Conservation (phyloP, 2,888 invertebrate species). For the Pristionchus arcanus region DNA sequence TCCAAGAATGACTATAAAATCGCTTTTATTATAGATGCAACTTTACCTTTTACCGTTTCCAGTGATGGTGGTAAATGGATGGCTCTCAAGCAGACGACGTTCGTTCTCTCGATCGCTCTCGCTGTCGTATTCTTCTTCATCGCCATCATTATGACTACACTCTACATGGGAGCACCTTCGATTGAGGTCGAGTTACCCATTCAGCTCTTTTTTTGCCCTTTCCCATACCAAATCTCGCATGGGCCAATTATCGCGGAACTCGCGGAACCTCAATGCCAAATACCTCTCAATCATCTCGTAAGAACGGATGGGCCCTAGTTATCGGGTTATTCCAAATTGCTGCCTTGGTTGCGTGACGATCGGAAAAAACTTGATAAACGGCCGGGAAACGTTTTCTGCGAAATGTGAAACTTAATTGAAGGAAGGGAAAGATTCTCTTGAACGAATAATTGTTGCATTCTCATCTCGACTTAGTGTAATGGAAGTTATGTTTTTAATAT, state of each 20-base stretch:
- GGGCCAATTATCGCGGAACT: neutral
- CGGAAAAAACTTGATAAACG: neutral
- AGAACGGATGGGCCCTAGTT: neutral
- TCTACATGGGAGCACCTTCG: constrained; percentile 42
- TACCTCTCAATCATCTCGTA: neutral
- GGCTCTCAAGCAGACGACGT: constrained; percentile 47
- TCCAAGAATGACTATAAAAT: too few relatives aligned
- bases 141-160: constrained; percentile 44
- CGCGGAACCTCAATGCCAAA: neutral
- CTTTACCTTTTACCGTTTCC: neutral
- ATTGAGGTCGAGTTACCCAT: constrained; percentile 41
- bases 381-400: neutral
- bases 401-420: neutral
- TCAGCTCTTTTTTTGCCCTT: constrained; percentile 40
- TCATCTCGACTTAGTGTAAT: too few relatives aligned
- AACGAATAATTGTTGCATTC: too few relatives aligned
- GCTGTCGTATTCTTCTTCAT: constrained; percentile 56
- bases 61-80: neutral
- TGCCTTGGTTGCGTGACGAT: neutral
- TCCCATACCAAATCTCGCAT: neutral
- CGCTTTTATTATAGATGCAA: too few relatives aligned
- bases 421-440: too few relatives aligned
- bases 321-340: neutral
- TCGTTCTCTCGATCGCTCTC: constrained; percentile 55
- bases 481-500: neutral